Evolutionary conservation across 2,113 vertebrate species (phyloP), one percentile per base, ranked within the genome.

Genomic region (Tupaia tana): DNA sequence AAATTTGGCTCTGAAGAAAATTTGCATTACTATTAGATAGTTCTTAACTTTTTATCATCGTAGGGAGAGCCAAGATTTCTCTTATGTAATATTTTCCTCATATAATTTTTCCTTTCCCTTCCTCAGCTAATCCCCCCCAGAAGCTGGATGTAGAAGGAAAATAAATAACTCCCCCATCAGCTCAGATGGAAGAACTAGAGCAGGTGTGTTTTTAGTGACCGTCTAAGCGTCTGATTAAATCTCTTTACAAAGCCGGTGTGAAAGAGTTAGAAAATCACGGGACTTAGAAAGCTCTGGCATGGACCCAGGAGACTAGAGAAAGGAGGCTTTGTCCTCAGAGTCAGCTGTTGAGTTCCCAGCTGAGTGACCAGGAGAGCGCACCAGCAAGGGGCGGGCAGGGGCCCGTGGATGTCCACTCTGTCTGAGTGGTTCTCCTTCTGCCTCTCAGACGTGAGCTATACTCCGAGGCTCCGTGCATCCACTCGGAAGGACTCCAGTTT

Each of bases 311-410:
- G 29, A 80, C 31, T 82, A 19, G n/a, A 56, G 58, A 67, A 52
- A 64, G 63, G 43, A 63, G 9, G 6, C 9, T 66, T 31, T n/a
- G 10, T 27, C 24, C 87, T 7, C 10, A 3, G 6, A 27, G 63
- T 75, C 69, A 29, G 9, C 16, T 43, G 4, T 13, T 77, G 67
- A 25, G 24, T n/a, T 54, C 8, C 34, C 14, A 66, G 12, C 59
- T 6, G 0, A 18, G 3, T 59, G 27, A 3, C 34, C 0, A 29
- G 11, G 6, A 19, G 75, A 13, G 16, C 75, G 11, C 14, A 29
- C 9, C 24, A 82, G 29, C 7, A 13, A 29, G 64, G 43, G n/a
- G 6, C 69, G 7, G 13, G 29, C 24, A 34, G 64, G 43, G n/a
- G 8, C 69, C 7, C 13, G 29, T 24, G 66, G 34, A 56, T 3